Evolutionary conservation across 2,888 invertebrate genomes (phyloP).

Genomic region (Drosophila falleni): DNA sequence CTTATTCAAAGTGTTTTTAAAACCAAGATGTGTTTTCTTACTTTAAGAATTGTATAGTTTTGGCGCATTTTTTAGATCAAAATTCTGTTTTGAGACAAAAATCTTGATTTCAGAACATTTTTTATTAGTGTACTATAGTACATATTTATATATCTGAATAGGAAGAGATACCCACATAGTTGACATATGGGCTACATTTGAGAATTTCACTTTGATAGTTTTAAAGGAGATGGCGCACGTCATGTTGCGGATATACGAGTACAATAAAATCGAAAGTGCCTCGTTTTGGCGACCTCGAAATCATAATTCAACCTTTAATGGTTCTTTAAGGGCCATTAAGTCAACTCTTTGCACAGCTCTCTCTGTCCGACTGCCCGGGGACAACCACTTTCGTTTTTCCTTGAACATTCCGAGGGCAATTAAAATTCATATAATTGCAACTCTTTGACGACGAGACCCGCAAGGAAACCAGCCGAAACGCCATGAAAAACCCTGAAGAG

Average conservation of each 20-base stretch:
- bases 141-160: too few relatives aligned
- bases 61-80: too few relatives aligned
- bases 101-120: too few relatives aligned
- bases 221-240: slow-evolving; percentile 17
- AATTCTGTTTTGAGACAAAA: too few relatives aligned
- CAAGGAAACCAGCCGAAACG: slow-evolving; percentile 35
- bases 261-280: slow-evolving; percentile 25
- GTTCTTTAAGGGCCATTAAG: slow-evolving; percentile 69
- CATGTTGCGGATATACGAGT: slow-evolving; percentile 47
- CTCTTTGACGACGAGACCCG: slow-evolving; percentile 73
- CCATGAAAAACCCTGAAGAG: slow-evolving; percentile 24
- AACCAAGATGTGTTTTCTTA: too few relatives aligned
- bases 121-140: too few relatives aligned
- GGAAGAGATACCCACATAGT: slow-evolving; percentile 1
- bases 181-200: slow-evolving; percentile 31
- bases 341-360: slow-evolving; percentile 48
- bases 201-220: slow-evolving; percentile 26
- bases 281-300: slow-evolving; percentile 68
- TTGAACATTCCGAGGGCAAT: slow-evolving; percentile 66
- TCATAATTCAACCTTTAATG: slow-evolving; percentile 67
- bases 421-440: slow-evolving; percentile 73
- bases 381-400: slow-evolving; percentile 70
- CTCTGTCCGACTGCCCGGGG: slow-evolving; percentile 13
- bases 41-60: too few relatives aligned
- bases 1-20: too few relatives aligned